These are phyloP conservation scores for Rafetus swinhoei DNA, from an alignment of 2,113 vertebrate genomes.

Conservation along the genomic window DNA sequence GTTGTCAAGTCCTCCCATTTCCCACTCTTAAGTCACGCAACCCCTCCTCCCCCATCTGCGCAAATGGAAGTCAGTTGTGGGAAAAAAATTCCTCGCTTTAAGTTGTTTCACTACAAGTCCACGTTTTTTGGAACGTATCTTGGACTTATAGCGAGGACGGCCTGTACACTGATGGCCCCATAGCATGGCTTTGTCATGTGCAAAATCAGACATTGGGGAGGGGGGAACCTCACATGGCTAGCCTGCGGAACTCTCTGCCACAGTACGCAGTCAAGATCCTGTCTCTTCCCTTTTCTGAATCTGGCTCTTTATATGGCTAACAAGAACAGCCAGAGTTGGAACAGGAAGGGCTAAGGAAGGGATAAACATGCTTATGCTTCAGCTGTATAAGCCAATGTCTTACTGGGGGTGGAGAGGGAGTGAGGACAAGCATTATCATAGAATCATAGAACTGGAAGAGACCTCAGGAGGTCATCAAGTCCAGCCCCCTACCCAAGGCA, in stretches of 20 bases:
- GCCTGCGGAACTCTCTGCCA: background rate
- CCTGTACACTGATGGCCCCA: background rate
- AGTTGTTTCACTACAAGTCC: no score
- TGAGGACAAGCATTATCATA: background rate
- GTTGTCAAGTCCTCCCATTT: no score
- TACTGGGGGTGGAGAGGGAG: background rate
- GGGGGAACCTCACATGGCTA: background rate
- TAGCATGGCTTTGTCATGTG: background rate
- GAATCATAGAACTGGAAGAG: no score
- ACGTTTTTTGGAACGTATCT: no score
- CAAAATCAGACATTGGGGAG: background rate
- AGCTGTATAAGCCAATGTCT: background rate
- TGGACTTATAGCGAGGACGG: no score
- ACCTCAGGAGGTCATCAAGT: no score
- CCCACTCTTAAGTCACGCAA: no score
- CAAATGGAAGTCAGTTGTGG: no score
- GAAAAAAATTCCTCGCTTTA: no score
- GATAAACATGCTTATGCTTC: background rate
- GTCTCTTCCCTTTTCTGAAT: background rate
- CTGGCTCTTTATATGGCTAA: background rate
- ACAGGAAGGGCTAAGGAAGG: background rate
- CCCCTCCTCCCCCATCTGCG: no score
- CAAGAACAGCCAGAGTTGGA: background rate
- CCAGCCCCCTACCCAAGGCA: no score
- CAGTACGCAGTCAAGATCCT: background rate